Evolutionary conservation across 2,888 invertebrate species (phyloP).

Genomic region (Microplitis deprimator): DNA sequence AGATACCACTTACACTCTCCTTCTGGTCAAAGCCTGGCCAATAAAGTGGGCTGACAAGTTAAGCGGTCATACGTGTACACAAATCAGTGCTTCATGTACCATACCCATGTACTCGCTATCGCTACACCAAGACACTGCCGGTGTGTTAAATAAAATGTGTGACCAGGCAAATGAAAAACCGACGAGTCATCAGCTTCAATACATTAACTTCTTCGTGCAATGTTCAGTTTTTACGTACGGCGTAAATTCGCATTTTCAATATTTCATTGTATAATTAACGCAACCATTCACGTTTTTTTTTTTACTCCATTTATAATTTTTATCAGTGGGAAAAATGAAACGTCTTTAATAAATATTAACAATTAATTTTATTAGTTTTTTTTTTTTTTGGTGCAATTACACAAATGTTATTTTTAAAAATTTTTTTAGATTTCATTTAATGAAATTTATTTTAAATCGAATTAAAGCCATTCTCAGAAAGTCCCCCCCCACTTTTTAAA

Average conservation of each 20-base stretch:
- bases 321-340: neutral
- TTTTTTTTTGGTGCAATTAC: too few species aligned
- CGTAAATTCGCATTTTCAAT: neutral
- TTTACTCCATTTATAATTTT: neutral
- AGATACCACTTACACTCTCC: neutral
- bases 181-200: conserved; percentile 39
- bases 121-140: neutral
- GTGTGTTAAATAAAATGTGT: neutral
- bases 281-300: neutral
- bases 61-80: neutral
- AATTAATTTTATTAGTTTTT: too few species aligned
- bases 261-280: neutral
- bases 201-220: neutral
- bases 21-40: neutral
- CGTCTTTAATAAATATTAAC: too few species aligned
- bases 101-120: conserved; percentile 2
- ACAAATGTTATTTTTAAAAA: too few species aligned
- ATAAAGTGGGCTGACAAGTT: neutral
- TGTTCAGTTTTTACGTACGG: neutral
- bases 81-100: neutral
- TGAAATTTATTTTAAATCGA: too few species aligned
- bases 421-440: too few species aligned
- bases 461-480: too few species aligned
- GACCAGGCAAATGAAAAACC: conserved; percentile 13
- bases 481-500: too few species aligned